These are phyloP conservation scores for Holocentrus rufus DNA, from an alignment of 2,797 vertebrate genomes.

Conservation along the genomic window DNA sequence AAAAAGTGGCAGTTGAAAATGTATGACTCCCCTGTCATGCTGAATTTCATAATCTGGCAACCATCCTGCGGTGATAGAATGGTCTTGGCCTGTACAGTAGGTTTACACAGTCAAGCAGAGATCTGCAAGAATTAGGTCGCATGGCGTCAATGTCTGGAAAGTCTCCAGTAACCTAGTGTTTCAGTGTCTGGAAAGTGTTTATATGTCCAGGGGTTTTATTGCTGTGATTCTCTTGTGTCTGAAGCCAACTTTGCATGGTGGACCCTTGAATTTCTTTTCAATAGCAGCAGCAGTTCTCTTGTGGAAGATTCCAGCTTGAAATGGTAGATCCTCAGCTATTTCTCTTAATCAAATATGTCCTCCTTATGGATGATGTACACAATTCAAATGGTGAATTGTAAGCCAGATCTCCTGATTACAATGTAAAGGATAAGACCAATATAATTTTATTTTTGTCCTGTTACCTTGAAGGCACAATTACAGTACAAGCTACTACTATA, in stretches of 20 bases:
- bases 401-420: too few relatives aligned
- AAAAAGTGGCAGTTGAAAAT: too few relatives aligned
- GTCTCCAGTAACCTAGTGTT: constrained; percentile 64
- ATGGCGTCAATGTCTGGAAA: constrained; percentile 72
- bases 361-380: background rate
- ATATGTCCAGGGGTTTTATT: constrained; percentile 36
- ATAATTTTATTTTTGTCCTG: too few relatives aligned
- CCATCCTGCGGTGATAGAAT: too few relatives aligned
- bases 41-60: too few relatives aligned
- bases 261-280: background rate
- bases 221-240: constrained; percentile 24
- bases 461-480: too few relatives aligned
- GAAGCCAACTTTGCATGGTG: constrained; percentile 17
- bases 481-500: too few relatives aligned
- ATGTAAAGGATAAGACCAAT: too few relatives aligned
- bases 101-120: constrained; percentile 38
- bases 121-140: constrained; percentile 71
- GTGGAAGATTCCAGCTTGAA: background rate
- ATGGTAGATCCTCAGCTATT: background rate
- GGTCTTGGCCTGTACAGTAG: background rate
- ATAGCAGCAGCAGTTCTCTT: background rate
- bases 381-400: background rate
- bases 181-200: constrained; percentile 69
- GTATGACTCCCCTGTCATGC: too few relatives aligned
- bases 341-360: background rate